Evolutionary conservation across 2,888 invertebrate species (phyloP).

Genomic region (Sclerodermus sp.): DNA sequence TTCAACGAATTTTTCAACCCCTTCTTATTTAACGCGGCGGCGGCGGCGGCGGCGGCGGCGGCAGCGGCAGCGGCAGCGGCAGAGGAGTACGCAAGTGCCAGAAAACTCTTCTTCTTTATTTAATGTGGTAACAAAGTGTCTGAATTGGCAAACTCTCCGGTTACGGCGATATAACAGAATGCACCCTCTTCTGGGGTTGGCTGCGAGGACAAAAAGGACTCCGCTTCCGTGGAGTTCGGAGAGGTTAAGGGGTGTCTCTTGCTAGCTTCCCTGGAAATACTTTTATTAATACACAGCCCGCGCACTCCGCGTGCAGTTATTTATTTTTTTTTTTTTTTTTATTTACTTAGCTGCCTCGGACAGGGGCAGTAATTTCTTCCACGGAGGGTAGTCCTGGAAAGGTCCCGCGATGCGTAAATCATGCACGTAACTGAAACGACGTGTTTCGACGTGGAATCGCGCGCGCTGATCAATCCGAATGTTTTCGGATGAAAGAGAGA

Average conservation of each 20-base stretch:
- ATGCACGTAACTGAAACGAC: constrained; percentile 48
- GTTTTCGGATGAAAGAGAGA: too few relatives aligned
- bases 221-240: constrained; percentile 58
- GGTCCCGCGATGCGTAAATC: constrained; percentile 60
- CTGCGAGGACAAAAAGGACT: constrained; percentile 58
- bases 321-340: not conserved
- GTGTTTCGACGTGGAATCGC: not conserved
- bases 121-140: constrained; percentile 18
- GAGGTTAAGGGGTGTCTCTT: constrained; percentile 58
- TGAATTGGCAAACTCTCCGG: constrained; percentile 59
- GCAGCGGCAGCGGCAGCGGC: too few relatives aligned
- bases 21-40: not conserved
- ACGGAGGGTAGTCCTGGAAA: constrained; percentile 59
- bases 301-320: too few relatives aligned
- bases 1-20: too few relatives aligned
- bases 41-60: too few relatives aligned
- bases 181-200: constrained; percentile 62
- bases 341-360: constrained; percentile 52
- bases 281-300: too few relatives aligned
- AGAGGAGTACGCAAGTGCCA: not conserved
- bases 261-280: constrained; percentile 33
- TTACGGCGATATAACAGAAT: constrained; percentile 62
- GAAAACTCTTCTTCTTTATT: not conserved
- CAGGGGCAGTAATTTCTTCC: constrained; percentile 53
- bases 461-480: not conserved